phyloP scores from a whole-genome alignment of 2,797 vertebrate species.

The Tiaroga cobitis region DNA sequence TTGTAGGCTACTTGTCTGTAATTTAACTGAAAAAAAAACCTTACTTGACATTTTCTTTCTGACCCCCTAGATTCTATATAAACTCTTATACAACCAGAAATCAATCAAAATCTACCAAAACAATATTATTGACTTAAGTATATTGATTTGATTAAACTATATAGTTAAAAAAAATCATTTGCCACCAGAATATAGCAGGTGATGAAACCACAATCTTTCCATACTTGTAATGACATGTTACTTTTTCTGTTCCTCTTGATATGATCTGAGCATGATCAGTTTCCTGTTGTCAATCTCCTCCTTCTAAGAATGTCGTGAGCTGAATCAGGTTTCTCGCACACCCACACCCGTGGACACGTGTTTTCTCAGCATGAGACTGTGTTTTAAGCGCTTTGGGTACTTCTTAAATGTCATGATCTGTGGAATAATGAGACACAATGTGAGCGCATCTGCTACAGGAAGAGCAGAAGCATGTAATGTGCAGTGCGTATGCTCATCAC shows the following conservation, averaged over 20 bases:
- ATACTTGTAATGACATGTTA: not conserved
- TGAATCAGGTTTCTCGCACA: not conserved
- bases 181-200: not conserved
- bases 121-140: not conserved
- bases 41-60: not conserved
- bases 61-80: not conserved
- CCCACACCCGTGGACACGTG: not conserved
- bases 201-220: not conserved
- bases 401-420: not conserved
- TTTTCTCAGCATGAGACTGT: not conserved
- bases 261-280: not conserved
- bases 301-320: not conserved
- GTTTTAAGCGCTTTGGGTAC: not conserved
- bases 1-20: too few species aligned
- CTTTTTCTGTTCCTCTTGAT: slow-evolving; percentile 11
- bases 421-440: not conserved
- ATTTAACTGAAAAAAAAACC: too few species aligned
- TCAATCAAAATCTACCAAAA: not conserved
- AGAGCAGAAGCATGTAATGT: not conserved
- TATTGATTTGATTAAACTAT: not conserved
- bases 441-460: not conserved
- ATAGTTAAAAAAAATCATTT: not conserved
- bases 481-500: not conserved
- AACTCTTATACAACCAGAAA: not conserved
- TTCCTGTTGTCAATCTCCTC: slow-evolving; percentile 6